These are phyloP conservation scores for Planococcus citri DNA, from an alignment of 1,140 invertebrate species.

Conservation along the genomic window DNA sequence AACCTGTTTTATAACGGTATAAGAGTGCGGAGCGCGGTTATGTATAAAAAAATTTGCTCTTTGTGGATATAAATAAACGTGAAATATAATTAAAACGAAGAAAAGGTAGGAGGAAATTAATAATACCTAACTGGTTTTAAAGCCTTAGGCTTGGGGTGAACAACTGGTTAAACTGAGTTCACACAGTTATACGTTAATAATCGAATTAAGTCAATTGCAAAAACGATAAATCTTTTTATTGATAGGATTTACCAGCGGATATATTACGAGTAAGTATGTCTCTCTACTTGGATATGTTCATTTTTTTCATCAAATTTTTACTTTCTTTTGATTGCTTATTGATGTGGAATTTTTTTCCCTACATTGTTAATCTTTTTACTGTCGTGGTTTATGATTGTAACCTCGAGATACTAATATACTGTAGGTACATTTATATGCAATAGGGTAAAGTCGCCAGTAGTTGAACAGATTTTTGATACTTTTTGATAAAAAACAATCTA, in stretches of 20 bases:
- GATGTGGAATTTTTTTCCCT: no score
- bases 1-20: not conserved
- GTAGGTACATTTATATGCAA: no score
- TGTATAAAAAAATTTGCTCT: not conserved
- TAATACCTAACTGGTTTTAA: not conserved
- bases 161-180: slow-evolving; percentile 1
- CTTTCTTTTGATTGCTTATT: no score
- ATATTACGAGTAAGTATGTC: no score
- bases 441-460: no score
- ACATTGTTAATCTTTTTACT: no score
- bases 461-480: no score
- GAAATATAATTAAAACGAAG: slow-evolving; percentile 4
- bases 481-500: no score
- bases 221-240: not conserved
- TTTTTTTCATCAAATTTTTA: no score
- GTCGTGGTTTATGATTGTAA: no score
- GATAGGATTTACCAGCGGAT: not conserved
- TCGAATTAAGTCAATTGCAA: not conserved
- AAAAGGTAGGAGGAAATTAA: not conserved
- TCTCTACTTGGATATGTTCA: no score
- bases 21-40: not conserved
- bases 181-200: not conserved
- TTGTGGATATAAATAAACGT: slow-evolving; percentile 7
- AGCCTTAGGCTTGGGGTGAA: not conserved
- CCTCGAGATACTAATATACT: no score